A percentile compares a stretch with the other conserved stretches of the same genome.
Evolutionary conservation across 2,888 invertebrate species (phyloP).

Genomic region (Torymus aiolomorphi): DNA sequence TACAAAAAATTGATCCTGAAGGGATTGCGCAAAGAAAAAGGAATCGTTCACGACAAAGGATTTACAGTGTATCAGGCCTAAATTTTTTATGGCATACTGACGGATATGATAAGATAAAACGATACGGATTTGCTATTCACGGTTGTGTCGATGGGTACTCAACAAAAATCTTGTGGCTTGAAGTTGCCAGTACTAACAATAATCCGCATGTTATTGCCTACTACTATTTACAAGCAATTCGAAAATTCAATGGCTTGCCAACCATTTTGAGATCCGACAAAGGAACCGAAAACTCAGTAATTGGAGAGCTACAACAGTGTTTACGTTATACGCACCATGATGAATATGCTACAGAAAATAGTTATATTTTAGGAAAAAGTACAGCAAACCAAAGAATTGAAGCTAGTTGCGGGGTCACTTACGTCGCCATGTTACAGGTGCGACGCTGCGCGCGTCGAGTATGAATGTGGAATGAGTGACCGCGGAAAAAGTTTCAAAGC

Average conservation of each 20-base stretch:
- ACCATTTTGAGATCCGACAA: slow-evolving; percentile 22
- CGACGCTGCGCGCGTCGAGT: too few relatives aligned
- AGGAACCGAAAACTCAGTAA: slow-evolving; percentile 21
- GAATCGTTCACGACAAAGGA: slow-evolving; percentile 5
- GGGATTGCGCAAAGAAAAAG: not conserved
- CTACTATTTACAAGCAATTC: slow-evolving; percentile 6
- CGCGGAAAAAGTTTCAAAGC: too few relatives aligned
- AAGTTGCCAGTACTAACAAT: slow-evolving; percentile 21
- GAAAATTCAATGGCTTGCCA: slow-evolving; percentile 10
- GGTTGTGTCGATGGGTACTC: slow-evolving; percentile 19
- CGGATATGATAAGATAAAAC: slow-evolving; percentile 29
- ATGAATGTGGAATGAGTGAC: too few relatives aligned
- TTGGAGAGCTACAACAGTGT: not conserved
- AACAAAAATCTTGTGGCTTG: slow-evolving; percentile 14
- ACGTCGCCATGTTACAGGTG: not conserved
- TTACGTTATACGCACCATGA: not conserved
- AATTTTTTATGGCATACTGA: slow-evolving; percentile 26
- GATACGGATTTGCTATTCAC: slow-evolving; percentile 30
- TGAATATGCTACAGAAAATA: not conserved
- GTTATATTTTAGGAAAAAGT: slow-evolving; percentile 4
- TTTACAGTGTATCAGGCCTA: slow-evolving; percentile 14
- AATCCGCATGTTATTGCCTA: slow-evolving; percentile 19
- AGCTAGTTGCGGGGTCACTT: not conserved
- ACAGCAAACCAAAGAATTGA: too few relatives aligned
- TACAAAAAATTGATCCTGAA: slow-evolving; percentile 7